Percentiles rank a stretch among this genome's conserved stretches.
phyloP scores from a whole-genome alignment of 2,113 vertebrate species.

The Bujurquina vittata region DNA sequence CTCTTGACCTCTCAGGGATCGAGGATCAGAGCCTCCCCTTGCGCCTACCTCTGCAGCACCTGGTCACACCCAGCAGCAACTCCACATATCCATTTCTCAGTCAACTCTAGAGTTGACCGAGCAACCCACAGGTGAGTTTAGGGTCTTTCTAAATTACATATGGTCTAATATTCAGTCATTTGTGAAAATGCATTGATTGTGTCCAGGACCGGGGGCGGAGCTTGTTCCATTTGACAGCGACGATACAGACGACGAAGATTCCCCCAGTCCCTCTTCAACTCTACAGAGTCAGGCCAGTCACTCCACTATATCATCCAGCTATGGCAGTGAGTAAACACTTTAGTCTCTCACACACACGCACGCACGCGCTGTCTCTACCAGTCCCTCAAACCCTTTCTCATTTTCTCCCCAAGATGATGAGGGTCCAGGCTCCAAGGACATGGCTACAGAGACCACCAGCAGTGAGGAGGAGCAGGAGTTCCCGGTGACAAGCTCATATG shows the following conservation, averaged over 20 bases:
- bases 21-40: slow-evolving; percentile 66
- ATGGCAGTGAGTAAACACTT: slow-evolving; percentile 88
- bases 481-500: slow-evolving; percentile 79
- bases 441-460: slow-evolving; percentile 90
- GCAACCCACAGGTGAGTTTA: slow-evolving; percentile 72
- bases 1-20: slow-evolving; percentile 77
- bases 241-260: slow-evolving; percentile 94
- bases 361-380: background rate
- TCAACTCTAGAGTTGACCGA: slow-evolving; percentile 89
- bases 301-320: slow-evolving; percentile 96
- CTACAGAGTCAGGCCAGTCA: slow-evolving; percentile 97
- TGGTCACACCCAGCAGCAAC: slow-evolving; percentile 82
- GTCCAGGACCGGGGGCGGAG: slow-evolving; percentile 78
- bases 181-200: background rate
- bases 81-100: slow-evolving; percentile 95
- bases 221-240: slow-evolving; percentile 96
- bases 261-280: slow-evolving; percentile 94
- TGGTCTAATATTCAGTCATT: background rate
- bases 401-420: slow-evolving; percentile 86
- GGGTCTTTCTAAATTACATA: background rate
- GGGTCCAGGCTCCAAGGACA: slow-evolving; percentile 90
- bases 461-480: slow-evolving; percentile 98
- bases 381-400: background rate
- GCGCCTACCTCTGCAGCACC: slow-evolving; percentile 35
- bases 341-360: background rate